Evolutionary conservation across 2,888 invertebrate genomes (phyloP), one percentile per base, ranked within the genome.

Genomic region (Elysia crispata): DNA sequence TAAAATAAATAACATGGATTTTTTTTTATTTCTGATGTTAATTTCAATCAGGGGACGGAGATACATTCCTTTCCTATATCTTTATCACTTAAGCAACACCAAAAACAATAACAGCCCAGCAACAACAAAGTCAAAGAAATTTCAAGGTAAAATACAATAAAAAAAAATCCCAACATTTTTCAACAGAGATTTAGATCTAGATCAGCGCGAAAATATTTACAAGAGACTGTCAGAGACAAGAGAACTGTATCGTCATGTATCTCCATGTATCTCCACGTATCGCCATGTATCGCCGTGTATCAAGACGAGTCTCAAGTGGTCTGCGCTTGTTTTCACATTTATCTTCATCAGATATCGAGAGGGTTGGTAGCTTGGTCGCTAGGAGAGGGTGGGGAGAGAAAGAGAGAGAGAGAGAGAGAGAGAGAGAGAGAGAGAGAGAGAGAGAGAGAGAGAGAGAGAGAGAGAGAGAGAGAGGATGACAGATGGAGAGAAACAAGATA

Each of bases 361-460:
- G 41, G 5, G 41, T 41, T 41, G 3, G 41, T 41, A 41, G 41
- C 5, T 41, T 41, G 41, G 3, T 41, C 11, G 41, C 5, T 3
- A 11, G 11, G 41, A 11, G 11, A 41, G 5, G 41, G 41, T 3
- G 11, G 41, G 11, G 41, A 41, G 41, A 41, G 41, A 41, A 6
- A 23, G 60, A 60, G 23, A 60, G n/a, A 60, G 23, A n/a, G 64
- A 62, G 64, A 62, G 64, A 62, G 64, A 62, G 64, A 62, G 64
- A 62, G 64, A 62, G 64, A 62, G 64, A 62, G 64, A 62, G 64
- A 62, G 64, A 62, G 64, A 62, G 64, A n/a, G 64, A n/a, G 64
- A 72, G 72, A 50, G 25, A 72, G 54, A 72, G 25, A 54, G 72
- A 72, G 13, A 72, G 54, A 72, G 49, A 72, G 18, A 72, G 25